Base-by-base conservation (phyloP, 2,888 invertebrate genomes). In the Acanthosepion lycidas region DNA sequence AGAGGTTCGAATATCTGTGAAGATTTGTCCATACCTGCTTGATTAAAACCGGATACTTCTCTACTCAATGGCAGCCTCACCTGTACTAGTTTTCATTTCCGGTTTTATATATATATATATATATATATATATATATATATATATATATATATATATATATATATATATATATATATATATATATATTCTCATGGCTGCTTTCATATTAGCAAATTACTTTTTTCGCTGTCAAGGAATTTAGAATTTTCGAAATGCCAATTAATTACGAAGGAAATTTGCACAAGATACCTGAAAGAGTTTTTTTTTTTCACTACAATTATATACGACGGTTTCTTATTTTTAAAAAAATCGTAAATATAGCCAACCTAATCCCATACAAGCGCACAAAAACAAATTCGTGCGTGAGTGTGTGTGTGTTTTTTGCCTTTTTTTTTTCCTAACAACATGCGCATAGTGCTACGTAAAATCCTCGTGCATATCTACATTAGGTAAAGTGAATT, bases 121-220 rank as follows among this genome's bases (percentile, higher is more conserved):
- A 42, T 42, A 42, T 42, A 42, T 42, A 42, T 42, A 42, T 42
- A 42, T 42, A 42, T 42, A 42, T 42, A 42, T 42, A 42, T 42
- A 42, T 42, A 42, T 42, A 42, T 42, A 42, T 42, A 42, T 42
- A 42, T 42, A 42, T 42, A 42, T 42, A 42, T 42, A 59, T 15
- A 59, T 15, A 59, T n/a, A n/a, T n/a, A n/a, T 33, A 33, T 33
- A 33, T 33, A 33, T 15, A 59, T 15, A 59, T 15, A 59, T 15
- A 59, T 15, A 59, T 15, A 42, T 42, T n/a, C 8, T n/a, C 78
- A 4, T 9, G 15, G n/a, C 78, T n/a, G 15, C n/a, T 78, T 78
- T 78, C 78, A 33, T 78, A 78, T n/a, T 78, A 78, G 78, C 78
- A 78, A 78, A 78, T 78, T 78, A 78, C 78, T 78, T 78, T 78